phyloP scores from a whole-genome alignment of 1,140 invertebrate genomes.

The Drosophila obscura region DNA sequence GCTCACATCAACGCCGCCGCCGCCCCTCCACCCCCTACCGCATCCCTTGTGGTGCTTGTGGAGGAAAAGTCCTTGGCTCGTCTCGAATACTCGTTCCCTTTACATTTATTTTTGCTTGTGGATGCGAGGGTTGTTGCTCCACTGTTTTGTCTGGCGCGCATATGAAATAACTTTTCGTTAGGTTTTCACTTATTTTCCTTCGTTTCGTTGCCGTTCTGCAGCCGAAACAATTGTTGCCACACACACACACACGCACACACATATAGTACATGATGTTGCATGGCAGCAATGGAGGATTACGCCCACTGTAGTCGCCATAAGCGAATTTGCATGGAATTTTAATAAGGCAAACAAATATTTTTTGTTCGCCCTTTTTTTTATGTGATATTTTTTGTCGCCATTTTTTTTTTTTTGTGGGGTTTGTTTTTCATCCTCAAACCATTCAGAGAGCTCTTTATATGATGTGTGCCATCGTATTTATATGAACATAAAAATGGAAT shows the following conservation, averaged over 20 bases:
- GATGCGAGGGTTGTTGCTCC: constrained; percentile 36
- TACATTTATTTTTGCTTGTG: constrained; percentile 5
- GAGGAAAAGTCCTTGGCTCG: constrained; percentile 37
- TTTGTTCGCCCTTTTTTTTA: constrained; percentile 24
- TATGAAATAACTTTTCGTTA: constrained; percentile 78
- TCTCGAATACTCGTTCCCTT: constrained; percentile 7
- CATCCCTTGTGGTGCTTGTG: constrained; percentile 7
- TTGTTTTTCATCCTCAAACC: not conserved
- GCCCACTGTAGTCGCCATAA: constrained; percentile 57
- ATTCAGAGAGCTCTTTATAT: constrained; percentile 2
- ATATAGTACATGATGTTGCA: constrained; percentile 21
- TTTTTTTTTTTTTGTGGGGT: constrained; percentile 42
- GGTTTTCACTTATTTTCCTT: constrained; percentile 64
- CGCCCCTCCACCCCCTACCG: not conserved
- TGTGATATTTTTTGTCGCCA: constrained; percentile 54
- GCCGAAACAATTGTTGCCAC: constrained; percentile 75
- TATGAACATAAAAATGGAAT: constrained; percentile 34
- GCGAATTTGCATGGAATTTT: constrained; percentile 81
- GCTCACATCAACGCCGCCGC: constrained; percentile 18
- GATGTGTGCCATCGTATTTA: constrained; percentile 26
- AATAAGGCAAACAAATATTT: constrained; percentile 70
- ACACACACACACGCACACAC: constrained; percentile 25
- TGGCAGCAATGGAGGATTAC: constrained; percentile 23
- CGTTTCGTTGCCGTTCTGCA: constrained; percentile 31
- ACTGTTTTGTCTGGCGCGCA: constrained; percentile 57